A percentile compares a stretch with the other conserved stretches of the same genome.
Conservation (phyloP, 2,797 vertebrate species). For the Spinus pinus region DNA sequence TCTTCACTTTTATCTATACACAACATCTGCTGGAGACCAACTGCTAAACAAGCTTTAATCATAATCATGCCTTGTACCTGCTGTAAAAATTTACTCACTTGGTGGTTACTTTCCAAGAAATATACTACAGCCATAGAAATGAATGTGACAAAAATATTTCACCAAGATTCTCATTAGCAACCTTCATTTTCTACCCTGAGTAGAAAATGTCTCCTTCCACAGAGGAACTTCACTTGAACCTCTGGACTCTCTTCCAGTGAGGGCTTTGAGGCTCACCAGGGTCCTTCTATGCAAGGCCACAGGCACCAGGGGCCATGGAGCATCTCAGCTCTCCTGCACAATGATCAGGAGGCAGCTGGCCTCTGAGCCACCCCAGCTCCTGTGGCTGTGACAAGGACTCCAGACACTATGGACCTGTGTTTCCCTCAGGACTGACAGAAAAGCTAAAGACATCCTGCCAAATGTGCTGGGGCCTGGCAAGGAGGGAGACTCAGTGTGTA, state of each 20-base stretch:
- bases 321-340: background rate
- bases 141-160: background rate
- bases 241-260: background rate
- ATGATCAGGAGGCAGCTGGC: background rate
- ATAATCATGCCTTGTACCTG: background rate
- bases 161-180: background rate
- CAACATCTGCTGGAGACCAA: background rate
- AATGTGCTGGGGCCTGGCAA: accelerated
- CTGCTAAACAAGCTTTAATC: background rate
- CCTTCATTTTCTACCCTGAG: background rate
- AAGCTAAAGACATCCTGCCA: background rate
- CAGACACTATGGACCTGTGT: accelerated
- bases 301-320: background rate
- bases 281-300: background rate
- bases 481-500: background rate
- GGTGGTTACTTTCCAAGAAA: background rate
- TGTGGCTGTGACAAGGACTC: background rate
- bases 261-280: background rate
- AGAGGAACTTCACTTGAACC: background rate
- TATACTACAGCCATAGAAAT: background rate
- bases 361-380: accelerated
- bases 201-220: background rate
- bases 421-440: background rate
- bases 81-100: background rate
- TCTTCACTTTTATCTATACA: background rate